Base-by-base conservation (phyloP, 1,140 invertebrate genomes). In the Ceratitis capitata region DNA sequence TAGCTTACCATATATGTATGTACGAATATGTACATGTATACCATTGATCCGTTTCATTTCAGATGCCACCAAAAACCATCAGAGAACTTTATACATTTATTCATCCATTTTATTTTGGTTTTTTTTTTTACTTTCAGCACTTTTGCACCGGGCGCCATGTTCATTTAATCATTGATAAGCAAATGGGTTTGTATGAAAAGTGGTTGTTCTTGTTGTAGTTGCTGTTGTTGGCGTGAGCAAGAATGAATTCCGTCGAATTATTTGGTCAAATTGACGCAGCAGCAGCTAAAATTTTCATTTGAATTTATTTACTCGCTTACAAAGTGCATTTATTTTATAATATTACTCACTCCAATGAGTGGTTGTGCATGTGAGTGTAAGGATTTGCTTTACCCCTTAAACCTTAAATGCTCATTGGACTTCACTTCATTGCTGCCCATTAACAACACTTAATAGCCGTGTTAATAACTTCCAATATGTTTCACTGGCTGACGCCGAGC, bases 381-480 rank as follows among this genome's bases (percentile, higher is more conserved):
- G n/a, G 12, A 23, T 7, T 42, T 35, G n/a, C 35, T 35, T 42
- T 19, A 7, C 19, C 69, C 16, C 35, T 78, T 78, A 12, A 5
- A 6, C 10, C 51, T 56, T 19, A 5, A 56, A 6, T 29, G n/a
- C 26, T 61, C n/a, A n/a, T 61, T 12, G 19, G 7, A 32, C 69
- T 45, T n/a, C 69, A n/a, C 39, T 26, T 45, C 69, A 47, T 78
- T 78, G 32, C 14, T 10, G 69, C 7, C 69, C 69, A 78, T 78
- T 78, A 78, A 39, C 39, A 12, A 26, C 69, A 78, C 69, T 78
- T 78, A 78, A 78, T 45, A 23, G 69, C 39, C 61, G 61, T 47
- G 16, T 78, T 78, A 78, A 78, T 78, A 78, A 78, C 45, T 78
- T 78, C 69, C 69, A 78, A 78, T 78, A 78, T 78, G 35, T 78